A percentile compares a stretch with the other conserved stretches of the same genome.
phyloP scores from a whole-genome alignment of 2,113 vertebrate species.

The Phoenicopterus ruber region DNA sequence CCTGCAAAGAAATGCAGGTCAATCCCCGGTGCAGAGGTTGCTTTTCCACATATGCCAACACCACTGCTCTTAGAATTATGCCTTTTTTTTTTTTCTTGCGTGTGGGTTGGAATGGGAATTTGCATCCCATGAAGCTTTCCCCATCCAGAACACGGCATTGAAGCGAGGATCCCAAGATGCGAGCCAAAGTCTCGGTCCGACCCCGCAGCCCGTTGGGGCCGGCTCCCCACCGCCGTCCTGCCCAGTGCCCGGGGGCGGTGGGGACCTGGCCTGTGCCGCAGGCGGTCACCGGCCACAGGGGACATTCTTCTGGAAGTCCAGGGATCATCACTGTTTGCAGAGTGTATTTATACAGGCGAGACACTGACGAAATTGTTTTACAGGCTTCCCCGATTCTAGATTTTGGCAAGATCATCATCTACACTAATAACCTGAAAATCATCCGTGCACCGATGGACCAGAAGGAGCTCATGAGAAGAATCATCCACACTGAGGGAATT shows the following conservation, averaged over 20 bases:
- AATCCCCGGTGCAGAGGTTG: background rate
- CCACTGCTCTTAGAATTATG: background rate
- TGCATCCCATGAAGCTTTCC: background rate
- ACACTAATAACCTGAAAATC: slow-evolving; percentile 95
- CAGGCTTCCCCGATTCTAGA: slow-evolving; percentile 82
- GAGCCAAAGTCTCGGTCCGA: background rate
- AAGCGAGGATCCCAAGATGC: background rate
- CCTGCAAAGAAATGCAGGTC: background rate
- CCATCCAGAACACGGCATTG: background rate
- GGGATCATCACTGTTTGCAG: background rate
- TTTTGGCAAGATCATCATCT: slow-evolving; percentile 97
- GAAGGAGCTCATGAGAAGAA: slow-evolving; percentile 74
- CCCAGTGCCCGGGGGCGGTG: background rate
- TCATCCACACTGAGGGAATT: slow-evolving; percentile 60
- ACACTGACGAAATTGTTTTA: background rate
- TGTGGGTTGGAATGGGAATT: background rate
- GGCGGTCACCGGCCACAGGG: background rate
- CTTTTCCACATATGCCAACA: background rate
- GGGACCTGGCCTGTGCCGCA: background rate
- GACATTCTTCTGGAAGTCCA: too few relatives aligned
- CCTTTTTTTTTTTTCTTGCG: background rate
- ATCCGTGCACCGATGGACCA: slow-evolving; percentile 83
- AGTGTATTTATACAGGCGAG: background rate
- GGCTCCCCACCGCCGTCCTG: accelerated
- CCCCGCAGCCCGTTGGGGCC: accelerated